Conservation (phyloP, 35 echinoderm and acorn worm species). For the Antedon bifida region DNA sequence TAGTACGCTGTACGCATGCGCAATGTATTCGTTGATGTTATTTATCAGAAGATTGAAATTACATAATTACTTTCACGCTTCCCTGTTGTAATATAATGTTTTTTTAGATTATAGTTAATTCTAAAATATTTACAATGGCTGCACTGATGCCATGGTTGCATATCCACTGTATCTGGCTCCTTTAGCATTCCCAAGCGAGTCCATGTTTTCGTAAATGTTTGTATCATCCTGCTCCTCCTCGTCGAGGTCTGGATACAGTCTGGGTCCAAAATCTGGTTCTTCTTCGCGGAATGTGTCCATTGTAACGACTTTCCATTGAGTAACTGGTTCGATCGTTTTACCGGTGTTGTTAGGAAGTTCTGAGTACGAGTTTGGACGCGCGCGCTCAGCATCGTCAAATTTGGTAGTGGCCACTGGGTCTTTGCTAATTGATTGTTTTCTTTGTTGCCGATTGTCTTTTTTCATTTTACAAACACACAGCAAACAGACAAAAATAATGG, state of each 20-base stretch:
- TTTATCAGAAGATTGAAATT: too few species aligned
- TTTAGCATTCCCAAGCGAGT: background rate
- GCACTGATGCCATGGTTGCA: too few species aligned
- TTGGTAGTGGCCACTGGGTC: background rate
- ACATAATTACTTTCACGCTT: too few species aligned
- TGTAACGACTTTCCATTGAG: background rate
- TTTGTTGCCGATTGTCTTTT: background rate
- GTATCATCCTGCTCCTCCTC: background rate
- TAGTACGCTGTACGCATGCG: too few species aligned
- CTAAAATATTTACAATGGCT: too few species aligned
- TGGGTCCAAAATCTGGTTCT: background rate
- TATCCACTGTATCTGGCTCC: too few species aligned
- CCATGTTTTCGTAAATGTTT: background rate
- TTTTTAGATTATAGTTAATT: too few species aligned
- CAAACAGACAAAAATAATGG: background rate
- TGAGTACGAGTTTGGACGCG: background rate
- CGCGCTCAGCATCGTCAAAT: background rate
- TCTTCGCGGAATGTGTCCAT: background rate
- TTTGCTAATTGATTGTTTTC: background rate
- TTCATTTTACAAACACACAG: background rate
- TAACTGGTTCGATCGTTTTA: background rate
- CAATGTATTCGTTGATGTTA: too few species aligned
- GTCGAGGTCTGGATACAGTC: background rate
- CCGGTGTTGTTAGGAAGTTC: background rate
- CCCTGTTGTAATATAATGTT: too few species aligned